Evolutionary conservation across 2,888 invertebrate species (phyloP), one percentile per base, ranked within the genome.

Genomic region (Timandra comae): DNA sequence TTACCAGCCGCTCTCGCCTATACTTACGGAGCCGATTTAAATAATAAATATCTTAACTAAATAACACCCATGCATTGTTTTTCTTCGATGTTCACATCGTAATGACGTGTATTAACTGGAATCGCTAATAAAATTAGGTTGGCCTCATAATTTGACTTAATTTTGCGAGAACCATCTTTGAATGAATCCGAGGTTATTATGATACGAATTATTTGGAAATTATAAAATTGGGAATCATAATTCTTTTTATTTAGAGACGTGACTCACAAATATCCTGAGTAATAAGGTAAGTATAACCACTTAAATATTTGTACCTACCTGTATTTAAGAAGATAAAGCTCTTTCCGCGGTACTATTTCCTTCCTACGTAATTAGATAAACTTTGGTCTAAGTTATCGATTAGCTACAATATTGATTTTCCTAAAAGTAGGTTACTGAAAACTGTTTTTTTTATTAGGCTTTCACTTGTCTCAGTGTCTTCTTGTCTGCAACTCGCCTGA

Each of bases 1-100:
- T 85, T 84, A 85, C 82, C 72, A 61, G 43, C 58, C 61, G 54
- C 58, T 60, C 60, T 71, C 63, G 64, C 61, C 84, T 85, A 85
- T 85, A 85, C 78, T 85, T 85, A 85, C 61, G 58, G 59, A 65
- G 62, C 66, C 71, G 80, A 80, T 84, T 84, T 81, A 81, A 82
- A 85, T 85, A 82, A 84, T 84, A 85, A 81, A 82, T 81, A 84
- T 80, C 71, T 78, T 78, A 78, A 74, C 78, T 77, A 80, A 82
- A 82, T 81, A 82, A 81, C 78, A 78, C 66, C 67, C 62, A 61
- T 61, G 62, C 78, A 80, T 80, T 80, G 79, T 77, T 75, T 73
- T 63, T 63, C 63, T 62, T 62, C 63, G 56, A 62, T 58, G 61
- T 69, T 70, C 64, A 55, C 43, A 38, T 36, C 41, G 59, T 82